Percentiles rank a stretch among this genome's conserved stretches.
phyloP scores from a whole-genome alignment of 2,797 vertebrate genomes.

The Parotocinclus haroldoi region DNA sequence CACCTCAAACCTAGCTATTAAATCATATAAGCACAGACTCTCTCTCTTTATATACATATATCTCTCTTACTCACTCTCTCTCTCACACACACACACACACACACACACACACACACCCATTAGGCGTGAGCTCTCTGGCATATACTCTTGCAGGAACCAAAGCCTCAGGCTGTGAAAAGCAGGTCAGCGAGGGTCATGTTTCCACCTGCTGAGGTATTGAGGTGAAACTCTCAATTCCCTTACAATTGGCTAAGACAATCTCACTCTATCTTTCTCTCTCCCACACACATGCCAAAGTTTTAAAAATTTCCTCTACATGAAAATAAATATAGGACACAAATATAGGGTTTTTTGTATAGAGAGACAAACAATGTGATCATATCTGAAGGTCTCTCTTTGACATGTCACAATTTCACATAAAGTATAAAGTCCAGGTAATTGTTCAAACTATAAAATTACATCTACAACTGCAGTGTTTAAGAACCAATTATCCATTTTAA shows the following conservation, averaged over 20 bases:
- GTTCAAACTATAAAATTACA: too few species aligned
- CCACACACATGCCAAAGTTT: background rate
- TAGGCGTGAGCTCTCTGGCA: background rate
- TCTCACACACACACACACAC: constrained; percentile 1
- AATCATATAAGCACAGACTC: background rate
- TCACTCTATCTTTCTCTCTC: background rate
- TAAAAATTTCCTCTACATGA: background rate
- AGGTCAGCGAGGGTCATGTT: constrained; percentile 41
- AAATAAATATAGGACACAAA: constrained; percentile 5
- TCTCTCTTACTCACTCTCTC: too few species aligned
- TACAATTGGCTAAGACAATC: constrained; percentile 21
- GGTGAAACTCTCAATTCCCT: constrained; percentile 27
- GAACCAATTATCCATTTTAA: too few species aligned
- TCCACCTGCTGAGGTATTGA: constrained; percentile 37
- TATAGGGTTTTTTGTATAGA: background rate
- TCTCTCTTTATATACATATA: too few species aligned
- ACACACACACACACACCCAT: background rate
- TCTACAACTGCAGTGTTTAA: too few species aligned
- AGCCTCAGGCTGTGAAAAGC: constrained; percentile 32
- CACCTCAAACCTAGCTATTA: background rate
- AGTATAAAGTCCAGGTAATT: too few species aligned
- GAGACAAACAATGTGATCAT: too few species aligned
- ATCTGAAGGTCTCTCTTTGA: too few species aligned
- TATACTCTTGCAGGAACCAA: constrained; percentile 7
- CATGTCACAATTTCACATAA: too few species aligned